Base-by-base conservation (phyloP, 2,113 vertebrate species). In the Charina bottae region DNA sequence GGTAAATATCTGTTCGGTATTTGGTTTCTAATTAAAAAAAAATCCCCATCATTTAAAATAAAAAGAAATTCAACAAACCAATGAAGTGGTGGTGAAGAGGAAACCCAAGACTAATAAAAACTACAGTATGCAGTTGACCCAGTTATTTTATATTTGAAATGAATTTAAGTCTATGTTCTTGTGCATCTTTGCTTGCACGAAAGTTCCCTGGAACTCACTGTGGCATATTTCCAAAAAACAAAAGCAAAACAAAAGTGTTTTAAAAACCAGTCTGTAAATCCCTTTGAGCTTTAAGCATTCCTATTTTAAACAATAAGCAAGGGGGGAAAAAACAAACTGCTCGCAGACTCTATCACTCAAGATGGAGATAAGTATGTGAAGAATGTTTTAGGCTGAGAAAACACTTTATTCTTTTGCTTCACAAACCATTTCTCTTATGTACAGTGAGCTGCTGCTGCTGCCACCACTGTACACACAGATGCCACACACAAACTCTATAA, bases 11-110 rank as follows among this genome's bases (percentile, higher is more conserved):
- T 78, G 24, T 64, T 93, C 91, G 88, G 90, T 72, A 93, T 83
- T 92, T 4, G 54, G 89, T 93, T 89, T 89, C 19, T 26, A 90
- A 72, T 2, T 68, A 93, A 37, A 6, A 37, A 28, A 62, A 85
- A 90, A n/a, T 0, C 0, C 42, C 10, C 90, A 49, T 21, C 12
- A 90, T 90, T 3, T 68, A 90, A 37, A 93, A 90, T 28, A 55
- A 17, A 90, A 17, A 15, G 42, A 2, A 28, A 21, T 92, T 91
- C 59, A 49, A 83, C 1, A 33, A 94, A 53, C 0, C 7, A 54
- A 1, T 83, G 1, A 37, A 53, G 87, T 89, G 89, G 33, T 17
- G 1, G 21, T 19, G 33, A 89, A 54, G 23, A 17, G 19, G 24
- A 83, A 88, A 90, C 1, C 4, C 37, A 59, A 19, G 53, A 21